Base-by-base conservation (phyloP, 2,113 vertebrate species). In the Corythornis cristatus region DNA sequence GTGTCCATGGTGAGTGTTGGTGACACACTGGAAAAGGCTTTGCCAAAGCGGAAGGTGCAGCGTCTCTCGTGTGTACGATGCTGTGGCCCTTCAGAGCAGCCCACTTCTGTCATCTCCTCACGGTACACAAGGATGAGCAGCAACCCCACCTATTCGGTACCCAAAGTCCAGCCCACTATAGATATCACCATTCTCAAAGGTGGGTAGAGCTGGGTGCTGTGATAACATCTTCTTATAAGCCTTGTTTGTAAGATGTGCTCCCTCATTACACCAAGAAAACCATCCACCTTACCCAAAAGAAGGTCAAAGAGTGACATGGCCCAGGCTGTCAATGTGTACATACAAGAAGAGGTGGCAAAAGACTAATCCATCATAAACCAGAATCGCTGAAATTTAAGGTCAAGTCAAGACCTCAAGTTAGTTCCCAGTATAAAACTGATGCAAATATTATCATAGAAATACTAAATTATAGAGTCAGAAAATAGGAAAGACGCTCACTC, bases 151-250 rank as follows among this genome's bases (percentile, higher is more conserved):
- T 96, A 98, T 80, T 79, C 92, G 0, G 12, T 96, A 29, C 98
- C 98, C 8, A 98, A 93, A 51, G 94, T 99, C 82, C 96, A 73
- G 70, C 98, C 98, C 37, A 97, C 97, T 43, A 98, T 99, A 35
- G 97, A 99, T 94, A 98, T 99, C 97, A 98, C 98, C 68, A 98
- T 99, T 94, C 98, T 99, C 82, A 99, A 98, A 98, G 98, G 98
- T 98, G 97, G 96, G 97, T 56, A 81, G 66, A 81, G 77, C 17
- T 15, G 20, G 6, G 22, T 19, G 26, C 5, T 1, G 4, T 2
- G 25, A 9, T 15, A 8, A 33, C 17, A 4, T 10, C 51, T 16
- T 14, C n/a, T 40, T 5, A 20, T 58, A 14, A 4, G 13, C 33
- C 28, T 17, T 11, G 1, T 80, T 74, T 40, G 15, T 29, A 53